Conservation (phyloP, 2,113 vertebrate species). For the Macheiramphus alcinus region DNA sequence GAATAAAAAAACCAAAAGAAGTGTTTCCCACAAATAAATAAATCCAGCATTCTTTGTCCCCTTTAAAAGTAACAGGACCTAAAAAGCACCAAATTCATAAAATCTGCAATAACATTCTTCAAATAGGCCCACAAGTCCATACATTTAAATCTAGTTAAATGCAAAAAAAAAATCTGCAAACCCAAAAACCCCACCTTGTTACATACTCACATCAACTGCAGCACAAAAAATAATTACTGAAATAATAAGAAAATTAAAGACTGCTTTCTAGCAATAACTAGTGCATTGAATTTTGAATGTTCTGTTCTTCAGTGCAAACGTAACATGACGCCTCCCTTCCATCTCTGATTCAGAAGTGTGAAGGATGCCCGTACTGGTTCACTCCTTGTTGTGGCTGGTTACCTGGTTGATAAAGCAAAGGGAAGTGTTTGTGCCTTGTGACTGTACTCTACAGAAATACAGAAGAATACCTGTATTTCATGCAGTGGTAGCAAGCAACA, state of each 20-base stretch:
- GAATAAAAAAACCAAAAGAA: background rate
- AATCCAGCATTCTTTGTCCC: constrained; percentile 45
- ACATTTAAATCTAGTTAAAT: constrained; percentile 1
- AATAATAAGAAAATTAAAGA: constrained; percentile 9
- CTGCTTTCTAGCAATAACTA: constrained; percentile 8
- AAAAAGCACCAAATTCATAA: constrained; percentile 70
- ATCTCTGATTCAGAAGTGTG: constrained; percentile 60
- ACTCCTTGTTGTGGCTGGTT: constrained; percentile 73
- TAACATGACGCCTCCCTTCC: background rate
- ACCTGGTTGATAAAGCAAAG: constrained; percentile 43
- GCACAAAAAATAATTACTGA: constrained; percentile 1
- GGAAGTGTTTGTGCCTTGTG: no score
- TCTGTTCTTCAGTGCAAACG: constrained; percentile 65
- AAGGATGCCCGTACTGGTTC: constrained; percentile 64
- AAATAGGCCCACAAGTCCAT: constrained; percentile 8
- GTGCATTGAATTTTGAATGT: constrained; percentile 23
- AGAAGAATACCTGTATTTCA: background rate
- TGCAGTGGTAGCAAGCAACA: background rate
- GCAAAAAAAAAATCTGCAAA: background rate
- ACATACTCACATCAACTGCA: constrained; percentile 39
- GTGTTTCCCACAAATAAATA: constrained; percentile 34
- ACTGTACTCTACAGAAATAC: background rate
- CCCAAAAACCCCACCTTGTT: background rate
- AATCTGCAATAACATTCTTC: constrained; percentile 25
- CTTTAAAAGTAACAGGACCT: constrained; percentile 11